phyloP scores from a whole-genome alignment of 2,113 vertebrate genomes.

The Notechis scutatus region DNA sequence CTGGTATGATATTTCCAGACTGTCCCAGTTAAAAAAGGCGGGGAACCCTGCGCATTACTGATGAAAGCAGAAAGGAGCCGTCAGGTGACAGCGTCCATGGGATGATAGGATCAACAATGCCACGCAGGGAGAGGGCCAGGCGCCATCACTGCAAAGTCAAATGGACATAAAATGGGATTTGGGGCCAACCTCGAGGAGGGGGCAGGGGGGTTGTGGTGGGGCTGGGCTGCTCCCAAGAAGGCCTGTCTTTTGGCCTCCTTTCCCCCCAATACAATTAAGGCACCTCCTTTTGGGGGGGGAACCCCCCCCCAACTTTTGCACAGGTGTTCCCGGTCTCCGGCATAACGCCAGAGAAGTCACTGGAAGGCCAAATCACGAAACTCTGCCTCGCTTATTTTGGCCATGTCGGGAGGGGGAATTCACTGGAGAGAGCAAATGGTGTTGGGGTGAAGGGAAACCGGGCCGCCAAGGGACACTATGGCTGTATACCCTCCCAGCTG shows the following conservation, averaged over 20 bases:
- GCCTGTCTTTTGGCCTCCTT: neutral
- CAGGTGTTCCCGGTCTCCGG: no score
- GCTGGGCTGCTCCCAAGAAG: neutral
- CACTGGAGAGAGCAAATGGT: no score
- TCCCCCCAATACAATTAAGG: neutral
- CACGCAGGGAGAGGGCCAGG: neutral
- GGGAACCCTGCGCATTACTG: neutral
- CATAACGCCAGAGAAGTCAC: no score
- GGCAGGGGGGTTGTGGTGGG: neutral
- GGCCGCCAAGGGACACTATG: no score
- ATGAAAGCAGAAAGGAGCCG: neutral
- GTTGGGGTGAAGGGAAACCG: no score
- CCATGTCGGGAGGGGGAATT: no score
- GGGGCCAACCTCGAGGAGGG: neutral
- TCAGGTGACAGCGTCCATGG: neutral
- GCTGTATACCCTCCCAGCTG: no score
- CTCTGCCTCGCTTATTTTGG: no score
- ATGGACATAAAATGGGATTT: neutral
- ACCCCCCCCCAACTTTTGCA: neutral
- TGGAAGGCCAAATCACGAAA: no score
- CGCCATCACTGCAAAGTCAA: neutral
- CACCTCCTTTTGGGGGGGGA: neutral
- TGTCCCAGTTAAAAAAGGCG: neutral
- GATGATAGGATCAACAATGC: neutral
- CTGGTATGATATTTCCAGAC: neutral